These are phyloP conservation scores for Menidia beryllina DNA, from an alignment of 2,113 vertebrate genomes.

Conservation along the genomic window DNA sequence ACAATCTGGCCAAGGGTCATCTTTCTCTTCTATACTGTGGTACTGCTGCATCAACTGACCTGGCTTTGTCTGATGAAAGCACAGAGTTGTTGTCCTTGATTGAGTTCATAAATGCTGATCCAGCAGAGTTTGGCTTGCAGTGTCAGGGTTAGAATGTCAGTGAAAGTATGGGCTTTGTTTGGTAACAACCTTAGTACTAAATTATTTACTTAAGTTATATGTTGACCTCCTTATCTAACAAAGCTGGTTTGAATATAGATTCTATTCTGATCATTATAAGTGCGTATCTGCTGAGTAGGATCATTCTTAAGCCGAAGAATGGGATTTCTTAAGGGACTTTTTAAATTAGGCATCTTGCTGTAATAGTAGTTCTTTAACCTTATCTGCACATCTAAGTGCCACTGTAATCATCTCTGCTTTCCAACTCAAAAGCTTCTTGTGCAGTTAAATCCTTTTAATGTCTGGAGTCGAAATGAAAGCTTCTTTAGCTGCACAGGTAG, in stretches of 20 bases:
- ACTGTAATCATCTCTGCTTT: slow-evolving; percentile 33
- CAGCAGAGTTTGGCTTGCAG: slow-evolving; percentile 49
- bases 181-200: slow-evolving; percentile 16
- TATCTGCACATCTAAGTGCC: slow-evolving; percentile 35
- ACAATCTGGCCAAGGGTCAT: background rate
- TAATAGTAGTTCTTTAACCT: slow-evolving; percentile 11
- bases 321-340: background rate
- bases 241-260: background rate
- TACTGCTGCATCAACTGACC: slow-evolving; percentile 14
- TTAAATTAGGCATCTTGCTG: background rate
- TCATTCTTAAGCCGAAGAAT: background rate
- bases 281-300: background rate
- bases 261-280: too few relatives aligned
- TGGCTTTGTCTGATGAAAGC: slow-evolving; percentile 25
- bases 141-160: slow-evolving; percentile 41
- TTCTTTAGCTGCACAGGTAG: slow-evolving; percentile 40
- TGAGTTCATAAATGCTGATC: slow-evolving; percentile 57
- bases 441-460: slow-evolving; percentile 62
- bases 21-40: background rate
- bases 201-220: background rate
- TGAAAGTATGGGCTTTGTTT: slow-evolving; percentile 28
- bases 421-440: slow-evolving; percentile 52
- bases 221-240: background rate
- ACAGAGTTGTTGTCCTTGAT: slow-evolving; percentile 56
- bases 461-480: slow-evolving; percentile 62